These are phyloP conservation scores for Zaprionus davidi DNA, from an alignment of 1,140 invertebrate genomes.

Conservation along the genomic window DNA sequence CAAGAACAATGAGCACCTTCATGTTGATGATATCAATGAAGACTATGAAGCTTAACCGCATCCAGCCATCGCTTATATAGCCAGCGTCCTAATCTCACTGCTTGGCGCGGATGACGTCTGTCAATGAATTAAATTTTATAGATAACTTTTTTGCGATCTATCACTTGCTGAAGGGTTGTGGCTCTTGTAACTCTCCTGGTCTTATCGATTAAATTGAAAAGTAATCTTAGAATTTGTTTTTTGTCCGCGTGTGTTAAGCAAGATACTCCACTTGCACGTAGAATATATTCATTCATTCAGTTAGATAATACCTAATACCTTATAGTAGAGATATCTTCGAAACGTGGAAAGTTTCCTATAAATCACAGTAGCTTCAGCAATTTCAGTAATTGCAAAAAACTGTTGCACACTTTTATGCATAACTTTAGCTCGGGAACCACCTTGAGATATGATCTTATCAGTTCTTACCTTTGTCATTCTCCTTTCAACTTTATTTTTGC, in stretches of 20 bases:
- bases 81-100: background rate
- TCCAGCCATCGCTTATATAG: slow-evolving; percentile 49
- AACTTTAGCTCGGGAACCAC: background rate
- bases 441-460: slow-evolving; percentile 20
- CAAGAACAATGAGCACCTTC: slow-evolving; percentile 75
- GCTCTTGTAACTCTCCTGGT: slow-evolving; percentile 35
- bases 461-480: background rate
- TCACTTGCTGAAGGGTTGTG: slow-evolving; percentile 40
- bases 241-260: background rate
- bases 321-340: background rate
- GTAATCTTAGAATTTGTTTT: slow-evolving; percentile 37
- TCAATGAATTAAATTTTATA: background rate
- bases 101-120: slow-evolving; percentile 7
- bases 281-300: background rate
- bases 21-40: slow-evolving; percentile 53
- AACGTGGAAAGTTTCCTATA: slow-evolving; percentile 16
- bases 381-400: background rate
- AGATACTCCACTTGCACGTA: background rate
- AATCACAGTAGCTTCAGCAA: background rate
- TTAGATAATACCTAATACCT: slow-evolving; percentile 2
- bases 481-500: background rate
- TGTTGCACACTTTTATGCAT: slow-evolving; percentile 7
- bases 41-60: slow-evolving; percentile 35
- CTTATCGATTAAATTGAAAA: slow-evolving; percentile 46
- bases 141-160: slow-evolving; percentile 38